Percentiles rank a stretch among this genome's conserved stretches.
phyloP scores from a whole-genome alignment of 1,140 invertebrate genomes.

The Harpegnathos saltator region DNA sequence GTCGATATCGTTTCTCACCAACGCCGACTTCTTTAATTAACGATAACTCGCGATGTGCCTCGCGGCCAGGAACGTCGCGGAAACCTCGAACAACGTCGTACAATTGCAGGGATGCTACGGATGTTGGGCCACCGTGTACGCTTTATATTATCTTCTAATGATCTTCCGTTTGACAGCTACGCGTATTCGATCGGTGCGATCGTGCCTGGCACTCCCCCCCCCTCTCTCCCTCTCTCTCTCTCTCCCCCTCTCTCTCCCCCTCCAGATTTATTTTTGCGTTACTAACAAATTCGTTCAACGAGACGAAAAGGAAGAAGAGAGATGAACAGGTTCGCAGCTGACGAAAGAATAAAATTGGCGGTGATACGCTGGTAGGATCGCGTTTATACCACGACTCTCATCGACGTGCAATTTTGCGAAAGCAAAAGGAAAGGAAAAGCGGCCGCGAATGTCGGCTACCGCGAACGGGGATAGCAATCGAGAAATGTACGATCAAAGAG shows the following conservation, averaged over 20 bases:
- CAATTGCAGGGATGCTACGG: conserved; percentile 18
- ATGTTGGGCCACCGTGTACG: background rate
- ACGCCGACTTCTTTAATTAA: too few species aligned
- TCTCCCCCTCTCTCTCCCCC: background rate
- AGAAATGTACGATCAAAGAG: background rate
- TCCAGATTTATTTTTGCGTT: conserved; percentile 6
- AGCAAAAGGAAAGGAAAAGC: background rate
- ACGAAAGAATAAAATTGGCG: conserved; percentile 66
- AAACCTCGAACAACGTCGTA: background rate
- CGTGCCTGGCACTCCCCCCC: background rate
- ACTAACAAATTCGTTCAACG: conserved; percentile 47
- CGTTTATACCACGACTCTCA: conserved; percentile 52
- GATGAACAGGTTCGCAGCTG: conserved; percentile 53
- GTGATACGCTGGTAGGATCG: conserved; percentile 7
- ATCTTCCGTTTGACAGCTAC: background rate
- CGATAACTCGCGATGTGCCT: too few species aligned
- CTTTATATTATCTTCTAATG: conserved; percentile 47
- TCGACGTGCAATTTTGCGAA: conserved; percentile 18
- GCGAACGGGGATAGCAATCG: background rate
- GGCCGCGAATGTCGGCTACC: too few species aligned
- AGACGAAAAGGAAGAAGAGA: conserved; percentile 50
- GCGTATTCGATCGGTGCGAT: background rate
- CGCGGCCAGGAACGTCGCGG: background rate
- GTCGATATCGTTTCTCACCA: too few species aligned
- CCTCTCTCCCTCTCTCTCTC: background rate